Conservation (phyloP, 2,113 vertebrate genomes). For the Hemiscyllium ocellatum region DNA sequence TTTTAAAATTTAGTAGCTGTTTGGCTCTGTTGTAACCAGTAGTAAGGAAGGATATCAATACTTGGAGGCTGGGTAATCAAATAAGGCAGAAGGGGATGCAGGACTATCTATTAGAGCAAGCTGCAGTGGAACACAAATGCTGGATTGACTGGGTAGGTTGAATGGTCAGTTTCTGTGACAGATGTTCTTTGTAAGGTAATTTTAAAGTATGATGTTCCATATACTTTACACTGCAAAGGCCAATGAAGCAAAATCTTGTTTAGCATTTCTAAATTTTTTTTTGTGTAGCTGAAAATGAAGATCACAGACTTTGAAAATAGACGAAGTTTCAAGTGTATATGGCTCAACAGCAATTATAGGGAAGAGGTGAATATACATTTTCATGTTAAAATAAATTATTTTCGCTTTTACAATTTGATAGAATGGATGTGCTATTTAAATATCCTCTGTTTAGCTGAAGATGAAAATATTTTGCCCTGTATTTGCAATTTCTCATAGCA, state of each 20-base stretch:
- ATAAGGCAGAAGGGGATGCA: neutral
- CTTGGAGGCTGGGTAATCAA: neutral
- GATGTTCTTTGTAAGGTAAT: neutral
- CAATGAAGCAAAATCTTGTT: neutral
- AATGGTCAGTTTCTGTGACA: neutral
- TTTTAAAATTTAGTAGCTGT: neutral
- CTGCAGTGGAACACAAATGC: neutral
- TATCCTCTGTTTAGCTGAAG: neutral
- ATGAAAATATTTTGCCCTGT: neutral
- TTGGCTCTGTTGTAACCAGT: neutral
- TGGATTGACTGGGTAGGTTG: neutral
- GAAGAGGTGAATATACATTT: constrained; percentile 76
- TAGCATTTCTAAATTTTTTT: constrained; percentile 19
- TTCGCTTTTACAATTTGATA: neutral
- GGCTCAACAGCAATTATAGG: constrained; percentile 97
- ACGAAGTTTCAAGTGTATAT: constrained; percentile 99
- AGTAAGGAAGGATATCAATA: neutral
- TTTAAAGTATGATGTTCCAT: neutral
- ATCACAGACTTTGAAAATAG: constrained; percentile 99
- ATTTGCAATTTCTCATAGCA: neutral
- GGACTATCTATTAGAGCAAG: neutral
- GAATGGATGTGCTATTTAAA: neutral
- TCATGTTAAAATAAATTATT: neutral
- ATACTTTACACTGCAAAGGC: neutral
- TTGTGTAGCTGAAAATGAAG: constrained; percentile 93